Evolutionary conservation across 2,797 vertebrate species (phyloP).

Genomic region (Cichlasoma orientale): DNA sequence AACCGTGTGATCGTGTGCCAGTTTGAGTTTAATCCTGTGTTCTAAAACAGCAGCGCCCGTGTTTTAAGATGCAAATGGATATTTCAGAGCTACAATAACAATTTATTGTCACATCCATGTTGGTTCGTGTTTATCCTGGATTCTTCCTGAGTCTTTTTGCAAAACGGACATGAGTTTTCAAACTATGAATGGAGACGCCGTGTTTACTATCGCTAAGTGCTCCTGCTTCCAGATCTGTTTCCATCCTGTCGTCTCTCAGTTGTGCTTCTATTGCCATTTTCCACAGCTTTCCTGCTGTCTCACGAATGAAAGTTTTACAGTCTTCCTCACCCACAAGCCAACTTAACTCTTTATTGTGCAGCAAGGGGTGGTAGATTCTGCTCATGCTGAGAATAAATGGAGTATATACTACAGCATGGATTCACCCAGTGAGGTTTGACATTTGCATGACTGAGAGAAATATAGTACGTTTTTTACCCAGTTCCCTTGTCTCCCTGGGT

Average conservation of each 20-base stretch:
- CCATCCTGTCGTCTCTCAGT: constrained; percentile 72
- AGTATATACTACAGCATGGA: not conserved
- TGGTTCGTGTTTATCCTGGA: constrained; percentile 46
- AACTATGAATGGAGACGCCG: constrained; percentile 40
- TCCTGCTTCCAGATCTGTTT: constrained; percentile 76
- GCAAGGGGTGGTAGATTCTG: not conserved
- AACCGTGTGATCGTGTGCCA: constrained; percentile 59
- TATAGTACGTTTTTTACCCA: constrained; percentile 70
- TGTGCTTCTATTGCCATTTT: constrained; percentile 73
- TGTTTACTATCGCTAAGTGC: constrained; percentile 72
- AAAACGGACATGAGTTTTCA: constrained; percentile 41
- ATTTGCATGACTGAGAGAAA: not conserved
- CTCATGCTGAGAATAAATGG: not conserved
- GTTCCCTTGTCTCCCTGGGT: constrained; percentile 75
- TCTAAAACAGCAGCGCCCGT: constrained; percentile 13
- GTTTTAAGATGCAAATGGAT: constrained; percentile 42
- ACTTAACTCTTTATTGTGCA: constrained; percentile 46
- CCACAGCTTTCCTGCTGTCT: constrained; percentile 71
- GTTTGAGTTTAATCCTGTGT: constrained; percentile 44
- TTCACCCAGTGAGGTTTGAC: not conserved
- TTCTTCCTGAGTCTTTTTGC: constrained; percentile 28
- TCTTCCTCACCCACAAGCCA: constrained; percentile 42
- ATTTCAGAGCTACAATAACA: constrained; percentile 51
- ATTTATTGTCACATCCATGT: constrained; percentile 52
- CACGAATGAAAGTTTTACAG: constrained; percentile 57